A percentile compares a stretch with the other conserved stretches of the same genome.
phyloP scores from a whole-genome alignment of 2,113 vertebrate genomes.

The Peromyscus maniculatus region DNA sequence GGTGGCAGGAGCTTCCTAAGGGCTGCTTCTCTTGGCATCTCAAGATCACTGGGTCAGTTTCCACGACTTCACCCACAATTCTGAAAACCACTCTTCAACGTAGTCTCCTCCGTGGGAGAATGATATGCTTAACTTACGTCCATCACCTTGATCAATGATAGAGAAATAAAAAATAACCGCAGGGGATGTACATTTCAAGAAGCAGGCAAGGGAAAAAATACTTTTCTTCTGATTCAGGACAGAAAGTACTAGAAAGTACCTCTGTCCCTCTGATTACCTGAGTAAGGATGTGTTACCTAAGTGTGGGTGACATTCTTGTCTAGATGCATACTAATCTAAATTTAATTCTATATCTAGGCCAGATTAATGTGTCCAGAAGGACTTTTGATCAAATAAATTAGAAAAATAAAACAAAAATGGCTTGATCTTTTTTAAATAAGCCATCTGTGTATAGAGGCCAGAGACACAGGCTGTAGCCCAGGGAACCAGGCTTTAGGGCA shows the following conservation, averaged over 20 bases:
- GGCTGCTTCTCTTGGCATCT: not conserved
- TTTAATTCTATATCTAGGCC: not conserved
- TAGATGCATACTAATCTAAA: not conserved
- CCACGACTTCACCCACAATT: not conserved
- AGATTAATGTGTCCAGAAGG: not conserved
- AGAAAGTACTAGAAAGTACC: not conserved
- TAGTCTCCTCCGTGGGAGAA: not conserved
- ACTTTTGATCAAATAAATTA: not conserved
- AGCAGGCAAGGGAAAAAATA: not conserved
- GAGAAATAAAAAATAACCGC: not conserved
- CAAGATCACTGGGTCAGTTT: not conserved
- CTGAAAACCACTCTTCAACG: not conserved
- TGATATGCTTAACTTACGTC: not conserved
- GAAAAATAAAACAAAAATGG: constrained; percentile 16
- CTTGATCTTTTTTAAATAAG: not conserved
- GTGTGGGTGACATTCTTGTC: not conserved
- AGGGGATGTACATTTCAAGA: constrained; percentile 11
- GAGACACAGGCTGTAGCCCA: not conserved
- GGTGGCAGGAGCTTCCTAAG: not conserved
- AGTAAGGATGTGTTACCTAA: accelerated
- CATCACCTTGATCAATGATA: not conserved
- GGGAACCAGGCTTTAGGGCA: not conserved
- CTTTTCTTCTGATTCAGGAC: not conserved
- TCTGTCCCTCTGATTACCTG: not conserved
- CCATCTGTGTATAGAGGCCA: not conserved